Evolutionary conservation across 2,797 vertebrate species (phyloP).

Genomic region (Sciurus carolinensis): DNA sequence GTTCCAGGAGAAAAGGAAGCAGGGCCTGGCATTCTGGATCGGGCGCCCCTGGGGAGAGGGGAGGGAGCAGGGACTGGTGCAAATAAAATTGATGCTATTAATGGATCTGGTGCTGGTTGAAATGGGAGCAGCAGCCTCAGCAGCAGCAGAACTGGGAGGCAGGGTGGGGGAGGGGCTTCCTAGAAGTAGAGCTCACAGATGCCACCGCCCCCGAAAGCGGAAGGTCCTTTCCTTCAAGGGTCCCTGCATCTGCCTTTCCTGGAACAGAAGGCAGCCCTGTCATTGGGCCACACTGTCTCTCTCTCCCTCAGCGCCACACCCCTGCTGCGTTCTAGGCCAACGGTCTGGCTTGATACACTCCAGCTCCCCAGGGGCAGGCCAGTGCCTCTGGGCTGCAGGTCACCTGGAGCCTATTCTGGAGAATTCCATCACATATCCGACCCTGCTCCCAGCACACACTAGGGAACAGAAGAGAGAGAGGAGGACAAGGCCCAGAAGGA

Average conservation of each 20-base stretch:
- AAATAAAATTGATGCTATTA: constrained; percentile 86
- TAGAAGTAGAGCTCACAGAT: constrained; percentile 54
- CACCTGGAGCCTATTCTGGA: neutral
- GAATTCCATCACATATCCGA: neutral
- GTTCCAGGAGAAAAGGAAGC: constrained; percentile 85
- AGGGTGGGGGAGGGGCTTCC: constrained; percentile 11
- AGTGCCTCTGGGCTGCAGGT: neutral
- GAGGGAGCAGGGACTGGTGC: constrained; percentile 77
- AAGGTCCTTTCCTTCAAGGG: neutral
- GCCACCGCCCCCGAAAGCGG: neutral
- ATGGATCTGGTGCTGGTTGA: constrained; percentile 80
- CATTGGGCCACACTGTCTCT: neutral
- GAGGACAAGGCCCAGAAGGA: neutral
- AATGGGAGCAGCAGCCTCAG: constrained; percentile 76
- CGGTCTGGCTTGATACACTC: neutral
- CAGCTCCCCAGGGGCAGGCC: neutral
- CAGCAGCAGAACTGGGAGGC: constrained; percentile 24
- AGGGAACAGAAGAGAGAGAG: neutral
- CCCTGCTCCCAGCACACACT: neutral
- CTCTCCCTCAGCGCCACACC: neutral
- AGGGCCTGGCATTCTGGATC: constrained; percentile 83
- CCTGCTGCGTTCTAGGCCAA: neutral
- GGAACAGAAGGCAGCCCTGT: neutral
- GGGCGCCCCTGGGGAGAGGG: constrained; percentile 75
- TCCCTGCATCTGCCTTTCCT: neutral